Evolutionary conservation across 37 sponge, comb jelly and placozoan species (phyloP).

Genomic region (Petrosia ficiformis): DNA sequence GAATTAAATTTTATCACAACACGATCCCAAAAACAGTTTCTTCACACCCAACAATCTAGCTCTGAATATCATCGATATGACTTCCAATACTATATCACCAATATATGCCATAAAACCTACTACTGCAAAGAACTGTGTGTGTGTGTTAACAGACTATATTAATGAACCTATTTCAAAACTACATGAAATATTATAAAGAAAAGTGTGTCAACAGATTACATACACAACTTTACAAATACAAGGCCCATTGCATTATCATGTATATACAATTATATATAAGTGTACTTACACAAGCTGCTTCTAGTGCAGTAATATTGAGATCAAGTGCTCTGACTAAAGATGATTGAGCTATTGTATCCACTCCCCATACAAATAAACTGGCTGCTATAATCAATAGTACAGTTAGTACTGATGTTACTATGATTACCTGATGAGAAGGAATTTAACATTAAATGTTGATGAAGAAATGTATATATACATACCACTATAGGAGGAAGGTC

Average conservation of each 20-base stretch:
- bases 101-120: neutral
- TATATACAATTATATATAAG: neutral
- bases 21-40: neutral
- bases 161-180: too few relatives aligned
- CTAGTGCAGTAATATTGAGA: constrained; percentile 4
- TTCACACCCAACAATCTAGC: neutral
- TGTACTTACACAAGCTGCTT: constrained; percentile 8
- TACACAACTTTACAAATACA: too few relatives aligned
- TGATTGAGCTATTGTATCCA: neutral
- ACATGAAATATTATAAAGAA: too few relatives aligned
- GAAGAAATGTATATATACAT: neutral
- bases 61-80: neutral
- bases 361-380: neutral
- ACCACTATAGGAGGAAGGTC: neutral
- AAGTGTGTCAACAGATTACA: too few relatives aligned
- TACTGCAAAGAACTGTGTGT: neutral
- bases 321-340: neutral
- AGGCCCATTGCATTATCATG: too few relatives aligned
- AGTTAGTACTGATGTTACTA: neutral
- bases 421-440: neutral
- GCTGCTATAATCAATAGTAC: neutral
- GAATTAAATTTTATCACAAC: neutral
- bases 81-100: neutral
- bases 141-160: too few relatives aligned
- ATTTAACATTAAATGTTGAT: neutral